A percentile compares a stretch with the other conserved stretches of the same genome.
phyloP scores from a whole-genome alignment of 2,888 invertebrate species.

The Hecatera dysodea region DNA sequence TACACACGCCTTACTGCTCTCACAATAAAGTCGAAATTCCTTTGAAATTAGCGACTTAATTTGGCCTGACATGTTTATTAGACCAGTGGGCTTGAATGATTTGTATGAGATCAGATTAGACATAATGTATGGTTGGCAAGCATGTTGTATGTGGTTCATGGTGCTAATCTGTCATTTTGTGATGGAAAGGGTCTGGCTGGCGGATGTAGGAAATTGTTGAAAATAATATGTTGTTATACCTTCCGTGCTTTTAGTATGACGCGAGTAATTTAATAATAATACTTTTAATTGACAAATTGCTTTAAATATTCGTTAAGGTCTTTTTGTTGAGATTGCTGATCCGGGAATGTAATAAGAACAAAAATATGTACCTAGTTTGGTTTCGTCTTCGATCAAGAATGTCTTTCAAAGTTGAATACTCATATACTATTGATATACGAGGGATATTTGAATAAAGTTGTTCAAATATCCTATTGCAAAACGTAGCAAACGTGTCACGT shows the following conservation, averaged over 20 bases:
- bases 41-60: conserved; percentile 18
- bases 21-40: conserved; percentile 41
- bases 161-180: conserved; percentile 37
- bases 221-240: conserved; percentile 42
- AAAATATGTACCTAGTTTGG: background rate
- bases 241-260: conserved; percentile 49
- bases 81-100: conserved; percentile 46
- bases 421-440: too few relatives aligned
- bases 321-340: conserved; percentile 16
- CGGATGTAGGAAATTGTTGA: conserved; percentile 57
- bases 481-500: too few relatives aligned
- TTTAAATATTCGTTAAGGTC: conserved; percentile 14
- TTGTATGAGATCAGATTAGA: conserved; percentile 62
- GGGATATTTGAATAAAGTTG: too few relatives aligned
- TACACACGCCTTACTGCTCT: conserved; percentile 39
- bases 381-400: background rate
- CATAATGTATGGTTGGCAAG: conserved; percentile 55
- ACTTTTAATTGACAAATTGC: conserved; percentile 10
- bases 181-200: conserved; percentile 35
- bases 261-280: conserved; percentile 12
- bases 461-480: too few relatives aligned
- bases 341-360: background rate
- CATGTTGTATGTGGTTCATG: conserved; percentile 49
- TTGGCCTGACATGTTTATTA: conserved; percentile 65
- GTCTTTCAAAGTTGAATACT: background rate